phyloP scores from a whole-genome alignment of 2,113 vertebrate species.

The Mustelus asterias region DNA sequence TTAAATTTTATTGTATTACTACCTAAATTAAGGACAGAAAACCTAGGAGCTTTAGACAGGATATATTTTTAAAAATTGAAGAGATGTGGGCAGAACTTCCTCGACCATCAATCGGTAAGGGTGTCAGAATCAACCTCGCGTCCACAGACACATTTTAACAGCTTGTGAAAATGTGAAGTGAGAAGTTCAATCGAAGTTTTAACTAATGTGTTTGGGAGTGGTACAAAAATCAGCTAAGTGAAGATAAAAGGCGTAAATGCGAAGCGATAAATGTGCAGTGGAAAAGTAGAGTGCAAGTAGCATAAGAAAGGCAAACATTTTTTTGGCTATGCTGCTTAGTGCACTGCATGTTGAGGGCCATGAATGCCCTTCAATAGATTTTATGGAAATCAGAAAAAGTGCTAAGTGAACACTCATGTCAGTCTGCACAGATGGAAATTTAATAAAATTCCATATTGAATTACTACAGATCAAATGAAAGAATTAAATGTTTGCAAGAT shows the following conservation, averaged over 20 bases:
- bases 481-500: not conserved
- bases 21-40: not conserved
- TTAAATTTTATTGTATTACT: not conserved
- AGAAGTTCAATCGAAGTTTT: not conserved
- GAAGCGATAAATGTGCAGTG: not conserved
- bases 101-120: not conserved
- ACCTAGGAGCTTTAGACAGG: not conserved
- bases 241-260: not conserved
- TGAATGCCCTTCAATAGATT: not conserved
- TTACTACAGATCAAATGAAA: not conserved
- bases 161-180: not conserved
- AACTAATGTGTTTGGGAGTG: not conserved
- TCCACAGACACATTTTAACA: not conserved
- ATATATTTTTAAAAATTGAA: not conserved
- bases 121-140: not conserved
- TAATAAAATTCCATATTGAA: not conserved
- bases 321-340: not conserved
- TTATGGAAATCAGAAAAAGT: not conserved
- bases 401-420: not conserved
- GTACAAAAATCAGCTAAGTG: not conserved
- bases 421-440: not conserved
- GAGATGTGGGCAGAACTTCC: not conserved
- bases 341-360: not conserved
- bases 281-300: not conserved
- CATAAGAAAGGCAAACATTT: not conserved